These are phyloP conservation scores for Epinephelus fuscoguttatus DNA, from an alignment of 2,113 vertebrate genomes.

Conservation along the genomic window DNA sequence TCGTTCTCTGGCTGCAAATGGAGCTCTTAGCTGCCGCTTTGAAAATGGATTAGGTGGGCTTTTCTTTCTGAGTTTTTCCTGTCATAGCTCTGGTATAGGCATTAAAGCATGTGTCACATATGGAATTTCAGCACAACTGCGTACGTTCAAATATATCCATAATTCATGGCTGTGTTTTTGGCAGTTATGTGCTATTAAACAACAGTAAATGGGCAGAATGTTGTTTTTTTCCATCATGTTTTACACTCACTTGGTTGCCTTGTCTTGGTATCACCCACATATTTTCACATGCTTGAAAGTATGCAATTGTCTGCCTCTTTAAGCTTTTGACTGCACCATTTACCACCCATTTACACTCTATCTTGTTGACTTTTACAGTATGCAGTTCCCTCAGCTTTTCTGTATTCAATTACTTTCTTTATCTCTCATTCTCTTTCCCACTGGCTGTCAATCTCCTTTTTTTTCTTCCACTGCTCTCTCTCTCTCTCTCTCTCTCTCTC, in stretches of 20 bases:
- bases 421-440: background rate
- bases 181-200: constrained; percentile 16
- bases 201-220: background rate
- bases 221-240: constrained; percentile 14
- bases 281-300: constrained; percentile 27
- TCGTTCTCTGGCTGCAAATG: constrained; percentile 57
- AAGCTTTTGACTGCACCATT: constrained; percentile 50
- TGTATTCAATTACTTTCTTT: constrained; percentile 5
- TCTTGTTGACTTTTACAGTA: constrained; percentile 45
- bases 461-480: background rate
- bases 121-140: background rate
- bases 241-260: constrained; percentile 28
- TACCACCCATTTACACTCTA: constrained; percentile 41
- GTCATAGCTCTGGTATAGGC: background rate
- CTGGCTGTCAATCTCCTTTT: background rate
- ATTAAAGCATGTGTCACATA: constrained; percentile 11
- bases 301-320: constrained; percentile 42
- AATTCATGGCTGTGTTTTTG: constrained; percentile 15
- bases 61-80: background rate
- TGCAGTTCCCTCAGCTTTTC: constrained; percentile 36
- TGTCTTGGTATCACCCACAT: constrained; percentile 19
- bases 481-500: background rate
- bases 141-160: background rate
- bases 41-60: constrained; percentile 34
- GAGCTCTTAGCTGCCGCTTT: constrained; percentile 55